phyloP scores from a whole-genome alignment of 2,888 invertebrate genomes.

The Polydrusus tereticollis region DNA sequence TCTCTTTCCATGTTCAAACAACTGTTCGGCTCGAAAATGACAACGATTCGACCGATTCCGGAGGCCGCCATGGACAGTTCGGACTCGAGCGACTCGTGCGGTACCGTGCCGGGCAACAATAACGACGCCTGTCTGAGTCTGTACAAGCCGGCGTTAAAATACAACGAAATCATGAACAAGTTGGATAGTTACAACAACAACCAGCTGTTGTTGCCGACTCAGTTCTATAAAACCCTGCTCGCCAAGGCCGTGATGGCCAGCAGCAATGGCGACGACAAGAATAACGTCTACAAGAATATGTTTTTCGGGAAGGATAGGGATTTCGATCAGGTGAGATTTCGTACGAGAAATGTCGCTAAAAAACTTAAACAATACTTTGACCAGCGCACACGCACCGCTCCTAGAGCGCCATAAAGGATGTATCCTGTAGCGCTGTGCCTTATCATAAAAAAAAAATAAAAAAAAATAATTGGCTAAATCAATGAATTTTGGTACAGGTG shows the following conservation, averaged over 20 bases:
- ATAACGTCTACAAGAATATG: conserved; percentile 67
- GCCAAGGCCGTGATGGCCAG: conserved; percentile 78
- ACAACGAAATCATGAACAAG: conserved; percentile 66
- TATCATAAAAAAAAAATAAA: too few relatives aligned
- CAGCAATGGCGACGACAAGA: conserved; percentile 66
- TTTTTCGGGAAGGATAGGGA: conserved; percentile 65
- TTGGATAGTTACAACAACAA: conserved; percentile 67
- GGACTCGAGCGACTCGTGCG: conserved; percentile 65
- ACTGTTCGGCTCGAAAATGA: conserved; percentile 57
- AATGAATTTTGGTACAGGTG: too few relatives aligned
- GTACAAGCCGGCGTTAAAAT: conserved; percentile 63
- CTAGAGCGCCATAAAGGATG: too few relatives aligned
- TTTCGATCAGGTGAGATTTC: conserved; percentile 64
- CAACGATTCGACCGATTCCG: conserved; percentile 61
- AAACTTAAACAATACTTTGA: too few relatives aligned
- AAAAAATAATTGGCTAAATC: too few relatives aligned
- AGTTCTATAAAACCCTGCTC: conserved; percentile 83
- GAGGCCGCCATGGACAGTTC: conserved; percentile 64
- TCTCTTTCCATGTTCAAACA: conserved; percentile 44
- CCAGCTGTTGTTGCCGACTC: conserved; percentile 76
- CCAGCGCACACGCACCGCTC: too few relatives aligned
- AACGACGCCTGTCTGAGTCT: conserved; percentile 57
- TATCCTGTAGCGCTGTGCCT: too few relatives aligned
- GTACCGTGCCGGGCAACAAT: conserved; percentile 54
- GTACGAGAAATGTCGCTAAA: too few relatives aligned